Conservation (phyloP, 2,113 vertebrate genomes). For the Anhinga rufa region DNA sequence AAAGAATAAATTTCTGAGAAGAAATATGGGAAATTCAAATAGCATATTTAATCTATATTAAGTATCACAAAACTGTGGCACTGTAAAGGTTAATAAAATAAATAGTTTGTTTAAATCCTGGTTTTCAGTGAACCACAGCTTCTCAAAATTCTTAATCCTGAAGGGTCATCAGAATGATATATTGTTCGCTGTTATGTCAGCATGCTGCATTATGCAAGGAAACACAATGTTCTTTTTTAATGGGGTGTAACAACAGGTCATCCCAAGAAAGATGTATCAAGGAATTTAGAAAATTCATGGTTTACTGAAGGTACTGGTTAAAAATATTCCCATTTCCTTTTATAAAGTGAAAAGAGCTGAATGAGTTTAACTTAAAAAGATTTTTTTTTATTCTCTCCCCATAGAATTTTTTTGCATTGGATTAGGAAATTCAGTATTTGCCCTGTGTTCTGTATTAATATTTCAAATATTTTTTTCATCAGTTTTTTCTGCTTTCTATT, state of each 20-base stretch:
- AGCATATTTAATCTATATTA: background rate
- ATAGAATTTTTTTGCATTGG: background rate
- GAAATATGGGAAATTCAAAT: background rate
- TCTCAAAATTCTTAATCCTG: background rate
- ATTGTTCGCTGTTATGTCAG: background rate
- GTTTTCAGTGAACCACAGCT: background rate
- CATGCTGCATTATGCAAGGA: background rate
- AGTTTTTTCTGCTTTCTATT: background rate
- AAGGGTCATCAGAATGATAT: conserved; percentile 3
- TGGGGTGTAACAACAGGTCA: conserved; percentile 1
- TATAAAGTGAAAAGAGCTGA: background rate
- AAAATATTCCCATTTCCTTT: background rate
- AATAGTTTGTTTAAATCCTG: background rate
- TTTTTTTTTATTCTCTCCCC: background rate
- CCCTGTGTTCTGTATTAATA: background rate
- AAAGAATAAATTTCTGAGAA: background rate
- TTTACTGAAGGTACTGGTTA: background rate
- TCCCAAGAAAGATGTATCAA: background rate
- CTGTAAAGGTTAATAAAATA: background rate
- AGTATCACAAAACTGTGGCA: background rate
- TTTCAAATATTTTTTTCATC: background rate
- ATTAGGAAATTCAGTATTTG: background rate
- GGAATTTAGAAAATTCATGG: background rate
- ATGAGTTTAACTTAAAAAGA: background rate
- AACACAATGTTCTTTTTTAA: conserved; percentile 8